Percentiles rank a stretch among this genome's conserved stretches.
These are phyloP conservation scores for Echinops telfairi DNA, from an alignment of 2,113 vertebrate genomes.

Conservation along the genomic window DNA sequence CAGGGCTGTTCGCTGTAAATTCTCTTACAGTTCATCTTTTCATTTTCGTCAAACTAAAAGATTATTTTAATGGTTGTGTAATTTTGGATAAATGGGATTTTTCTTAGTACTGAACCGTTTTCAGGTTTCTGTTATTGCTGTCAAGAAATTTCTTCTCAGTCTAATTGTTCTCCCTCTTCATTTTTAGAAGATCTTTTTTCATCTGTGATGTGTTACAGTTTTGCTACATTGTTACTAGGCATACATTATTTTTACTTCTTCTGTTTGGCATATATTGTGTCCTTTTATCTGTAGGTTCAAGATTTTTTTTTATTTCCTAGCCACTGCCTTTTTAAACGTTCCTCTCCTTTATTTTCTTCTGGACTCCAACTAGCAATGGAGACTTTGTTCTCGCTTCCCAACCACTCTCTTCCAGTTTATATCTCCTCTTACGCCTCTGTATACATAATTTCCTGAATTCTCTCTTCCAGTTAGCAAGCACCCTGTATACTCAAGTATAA, in stretches of 20 bases:
- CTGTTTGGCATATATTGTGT: background rate
- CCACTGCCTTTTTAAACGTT: slow-evolving; percentile 14
- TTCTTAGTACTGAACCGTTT: slow-evolving; percentile 2
- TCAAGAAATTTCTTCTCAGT: background rate
- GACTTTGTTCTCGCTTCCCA: slow-evolving; percentile 5
- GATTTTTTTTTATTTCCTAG: slow-evolving; percentile 7
- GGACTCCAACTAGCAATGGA: slow-evolving; percentile 39
- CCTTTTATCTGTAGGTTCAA: background rate
- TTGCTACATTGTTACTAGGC: background rate
- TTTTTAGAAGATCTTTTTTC: slow-evolving; percentile 30
- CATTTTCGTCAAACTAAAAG: slow-evolving; percentile 12
- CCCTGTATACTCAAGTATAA: background rate
- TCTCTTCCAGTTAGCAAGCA: slow-evolving; percentile 38
- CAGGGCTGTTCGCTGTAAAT: background rate
- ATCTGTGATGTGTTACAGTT: background rate
- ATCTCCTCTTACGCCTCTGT: background rate
- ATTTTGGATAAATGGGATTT: slow-evolving; percentile 15
- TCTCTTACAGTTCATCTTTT: background rate
- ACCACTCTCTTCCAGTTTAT: background rate
- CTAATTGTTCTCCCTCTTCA: background rate
- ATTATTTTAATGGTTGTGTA: background rate
- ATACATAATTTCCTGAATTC: slow-evolving; percentile 6
- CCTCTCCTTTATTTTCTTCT: slow-evolving; percentile 15
- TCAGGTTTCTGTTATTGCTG: slow-evolving; percentile 25
- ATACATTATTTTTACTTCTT: slow-evolving; percentile 12